Conservation (phyloP, 2,113 vertebrate species). For the Brachyhypopomus gauderio region DNA sequence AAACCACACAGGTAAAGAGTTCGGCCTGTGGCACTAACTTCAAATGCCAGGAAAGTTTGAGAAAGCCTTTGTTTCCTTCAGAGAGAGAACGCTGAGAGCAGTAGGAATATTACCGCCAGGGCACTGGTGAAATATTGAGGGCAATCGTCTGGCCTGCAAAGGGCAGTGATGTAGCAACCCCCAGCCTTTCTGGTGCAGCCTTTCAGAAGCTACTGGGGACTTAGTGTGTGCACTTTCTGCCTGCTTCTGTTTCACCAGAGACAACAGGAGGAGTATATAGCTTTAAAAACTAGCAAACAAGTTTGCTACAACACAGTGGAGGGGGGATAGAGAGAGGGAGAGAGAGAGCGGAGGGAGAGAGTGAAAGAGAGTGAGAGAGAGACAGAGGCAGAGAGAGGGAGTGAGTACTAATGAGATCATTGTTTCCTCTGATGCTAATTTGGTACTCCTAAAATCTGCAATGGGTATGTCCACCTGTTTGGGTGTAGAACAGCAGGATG, state of each 20-base stretch:
- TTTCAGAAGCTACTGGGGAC: not conserved
- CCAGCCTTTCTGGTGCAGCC: not conserved
- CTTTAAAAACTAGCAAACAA: not conserved
- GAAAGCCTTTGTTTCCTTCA: not conserved
- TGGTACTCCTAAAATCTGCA: no score
- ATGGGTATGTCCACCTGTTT: no score
- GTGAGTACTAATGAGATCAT: not conserved
- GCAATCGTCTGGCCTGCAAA: not conserved
- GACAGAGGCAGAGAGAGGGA: no score
- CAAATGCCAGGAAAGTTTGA: not conserved
- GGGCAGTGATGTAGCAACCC: not conserved
- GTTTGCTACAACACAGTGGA: not conserved
- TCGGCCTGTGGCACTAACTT: not conserved
- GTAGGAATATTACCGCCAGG: not conserved
- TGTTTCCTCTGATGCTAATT: not conserved
- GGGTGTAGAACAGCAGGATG: no score
- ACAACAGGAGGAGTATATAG: not conserved
- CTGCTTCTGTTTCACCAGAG: not conserved
- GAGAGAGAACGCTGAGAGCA: not conserved
- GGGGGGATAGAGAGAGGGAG: not conserved
- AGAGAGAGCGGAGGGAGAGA: not conserved
- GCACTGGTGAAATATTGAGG: constrained; percentile 27
- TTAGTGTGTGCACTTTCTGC: not conserved
- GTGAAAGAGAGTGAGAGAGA: no score
- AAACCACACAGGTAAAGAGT: not conserved